Conservation (phyloP, 2,888 invertebrate genomes). For the Norana najaformis region DNA sequence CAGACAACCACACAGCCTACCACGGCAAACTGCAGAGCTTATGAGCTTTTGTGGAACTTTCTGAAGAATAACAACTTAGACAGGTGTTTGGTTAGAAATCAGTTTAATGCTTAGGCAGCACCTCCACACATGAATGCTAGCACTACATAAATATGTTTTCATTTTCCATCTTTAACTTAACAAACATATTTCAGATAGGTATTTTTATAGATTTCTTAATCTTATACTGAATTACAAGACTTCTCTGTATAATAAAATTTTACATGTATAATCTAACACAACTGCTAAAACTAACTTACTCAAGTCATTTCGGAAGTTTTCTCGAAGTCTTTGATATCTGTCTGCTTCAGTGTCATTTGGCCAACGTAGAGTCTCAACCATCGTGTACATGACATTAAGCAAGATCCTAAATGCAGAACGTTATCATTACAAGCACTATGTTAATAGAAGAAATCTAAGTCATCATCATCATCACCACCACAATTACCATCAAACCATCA, state of each 20-base stretch:
- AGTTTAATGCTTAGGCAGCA: neutral
- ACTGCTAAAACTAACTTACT: constrained; percentile 55
- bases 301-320: constrained; percentile 69
- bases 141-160: neutral
- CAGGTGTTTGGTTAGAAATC: no score
- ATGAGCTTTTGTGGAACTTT: neutral
- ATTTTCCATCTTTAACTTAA: neutral
- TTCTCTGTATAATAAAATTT: neutral
- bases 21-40: neutral
- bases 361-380: constrained; percentile 82
- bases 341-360: constrained; percentile 52
- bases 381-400: constrained; percentile 87
- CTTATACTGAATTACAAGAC: neutral
- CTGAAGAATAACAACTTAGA: no score
- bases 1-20: neutral
- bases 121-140: neutral
- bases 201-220: neutral
- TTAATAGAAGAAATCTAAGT: no score
- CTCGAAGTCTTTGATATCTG: constrained; percentile 62
- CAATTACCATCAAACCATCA: no score
- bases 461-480: no score
- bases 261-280: no score
- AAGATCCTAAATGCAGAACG: constrained; percentile 69
- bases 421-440: neutral
- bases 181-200: neutral